phyloP scores from a whole-genome alignment of 2,113 vertebrate genomes.

The Hypocryptadius cinnamomeus region DNA sequence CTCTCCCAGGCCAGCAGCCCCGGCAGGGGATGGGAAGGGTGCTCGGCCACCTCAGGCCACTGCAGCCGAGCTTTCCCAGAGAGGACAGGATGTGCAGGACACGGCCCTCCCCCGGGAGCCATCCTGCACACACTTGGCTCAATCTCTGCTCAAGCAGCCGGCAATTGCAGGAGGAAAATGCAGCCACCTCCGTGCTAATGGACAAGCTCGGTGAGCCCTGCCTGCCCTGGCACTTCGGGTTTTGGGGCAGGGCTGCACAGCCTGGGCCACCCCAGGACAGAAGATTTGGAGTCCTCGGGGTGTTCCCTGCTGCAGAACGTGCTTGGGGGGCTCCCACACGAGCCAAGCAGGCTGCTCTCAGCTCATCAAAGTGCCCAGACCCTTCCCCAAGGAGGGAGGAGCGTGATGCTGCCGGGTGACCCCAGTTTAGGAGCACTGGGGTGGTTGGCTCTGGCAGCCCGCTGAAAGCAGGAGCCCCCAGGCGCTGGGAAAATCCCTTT shows the following conservation, averaged over 20 bases:
- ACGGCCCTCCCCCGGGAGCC: background rate
- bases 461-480: background rate
- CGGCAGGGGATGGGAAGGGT: background rate
- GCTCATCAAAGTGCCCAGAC: background rate
- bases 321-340: rapidly evolving
- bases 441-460: background rate
- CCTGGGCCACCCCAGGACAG: background rate
- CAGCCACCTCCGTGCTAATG: background rate
- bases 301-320: background rate
- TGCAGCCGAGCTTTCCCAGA: background rate
- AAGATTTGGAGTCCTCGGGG: rapidly evolving
- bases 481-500: background rate
- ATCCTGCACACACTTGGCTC: background rate
- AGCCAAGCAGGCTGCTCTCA: background rate
- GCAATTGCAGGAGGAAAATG: background rate
- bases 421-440: rapidly evolving
- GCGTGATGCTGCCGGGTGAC: background rate
- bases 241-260: background rate
- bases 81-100: background rate
- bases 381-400: background rate
- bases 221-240: background rate
- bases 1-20: background rate
- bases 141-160: rapidly evolving
- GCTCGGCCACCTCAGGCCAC: background rate
- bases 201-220: too few relatives aligned